Evolutionary conservation across 2,888 invertebrate species (phyloP).

Genomic region (Timandra comae): DNA sequence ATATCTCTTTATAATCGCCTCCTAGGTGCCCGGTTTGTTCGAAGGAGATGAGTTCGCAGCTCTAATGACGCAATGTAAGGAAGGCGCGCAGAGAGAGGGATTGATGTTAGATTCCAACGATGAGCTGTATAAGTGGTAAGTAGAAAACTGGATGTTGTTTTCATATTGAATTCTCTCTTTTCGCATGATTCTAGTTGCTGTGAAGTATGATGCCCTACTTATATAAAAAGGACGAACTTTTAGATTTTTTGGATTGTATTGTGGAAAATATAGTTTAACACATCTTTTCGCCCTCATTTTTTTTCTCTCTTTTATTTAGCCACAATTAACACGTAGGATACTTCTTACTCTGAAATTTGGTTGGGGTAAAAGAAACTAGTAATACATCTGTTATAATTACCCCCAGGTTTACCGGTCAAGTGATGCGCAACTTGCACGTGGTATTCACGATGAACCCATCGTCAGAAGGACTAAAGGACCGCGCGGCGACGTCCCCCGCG

Average conservation of each 20-base stretch:
- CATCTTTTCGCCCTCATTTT: no score
- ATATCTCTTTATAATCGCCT: no score
- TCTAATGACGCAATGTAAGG: constrained; percentile 99
- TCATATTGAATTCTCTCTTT: neutral
- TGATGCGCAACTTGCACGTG: constrained; percentile 99
- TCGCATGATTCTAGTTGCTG: no score
- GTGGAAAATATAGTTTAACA: no score
- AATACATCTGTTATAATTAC: neutral
- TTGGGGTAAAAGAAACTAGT: neutral
- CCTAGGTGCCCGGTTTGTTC: constrained; percentile 92
- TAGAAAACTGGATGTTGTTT: neutral
- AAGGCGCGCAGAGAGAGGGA: constrained; percentile 98
- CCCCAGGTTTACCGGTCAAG: constrained; percentile 95
- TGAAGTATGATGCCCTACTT: no score
- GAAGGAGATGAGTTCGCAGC: constrained; percentile 99
- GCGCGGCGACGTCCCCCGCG: constrained; percentile 99
- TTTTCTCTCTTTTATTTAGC: no score
- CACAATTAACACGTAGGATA: no score
- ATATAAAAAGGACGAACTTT: no score
- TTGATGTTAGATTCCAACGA: constrained; percentile 99
- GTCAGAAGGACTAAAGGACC: constrained; percentile 97
- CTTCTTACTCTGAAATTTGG: no score
- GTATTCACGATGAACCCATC: constrained; percentile 99
- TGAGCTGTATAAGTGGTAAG: constrained; percentile 97
- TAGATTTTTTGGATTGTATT: no score